Evolutionary conservation across 2,113 vertebrate species (phyloP), one percentile per base, ranked within the genome.

Genomic region (Psittacula cyanocephala): DNA sequence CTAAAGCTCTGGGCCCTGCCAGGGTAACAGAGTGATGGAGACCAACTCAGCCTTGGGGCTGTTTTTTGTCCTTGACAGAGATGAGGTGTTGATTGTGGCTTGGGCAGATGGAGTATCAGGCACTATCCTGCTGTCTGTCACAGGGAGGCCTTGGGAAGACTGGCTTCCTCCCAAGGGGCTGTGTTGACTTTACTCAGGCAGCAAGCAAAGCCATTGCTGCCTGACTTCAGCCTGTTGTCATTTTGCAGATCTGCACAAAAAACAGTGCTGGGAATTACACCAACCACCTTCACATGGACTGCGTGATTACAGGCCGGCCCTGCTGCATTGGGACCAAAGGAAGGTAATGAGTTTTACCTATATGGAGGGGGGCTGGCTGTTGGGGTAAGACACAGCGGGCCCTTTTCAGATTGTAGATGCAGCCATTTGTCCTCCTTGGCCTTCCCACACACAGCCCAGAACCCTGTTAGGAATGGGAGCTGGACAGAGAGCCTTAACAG

Each of bases 271-370:
- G 99, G 76, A 99, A 99, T 97, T 98, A 99, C 94, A 99, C 99
- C 94, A 99, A 99, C 98, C 98, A 99, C 95, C 99, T 98, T 83
- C 99, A 99, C 87, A 99, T 99, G 94, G 99, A 99, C 98, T 99
- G 99, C 15, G 98, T 98, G 94, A 99, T 99, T 95, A 99, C 99
- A 1, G 99, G 99, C 90, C 97, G 99, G 95, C 99, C 99, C 88
- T 99, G 99, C 98, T 99, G 99, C 97, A 99, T 99, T 7, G 99
- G 99, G 97, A 99, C 99, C 95, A 99, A 99, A 97, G 99, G 99
- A 95, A 99, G 99, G 99, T 99, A 96, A n/a, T n/a, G 76, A 65
- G 11, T 46, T 81, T 43, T 22, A 64, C 76, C 18, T 31, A 6
- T 7, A 5, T 10, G 29, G 41, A 52, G 43, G 52, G 31, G 55